Conservation (phyloP, 2,113 vertebrate genomes). For the Ctenodactylus gundi region DNA sequence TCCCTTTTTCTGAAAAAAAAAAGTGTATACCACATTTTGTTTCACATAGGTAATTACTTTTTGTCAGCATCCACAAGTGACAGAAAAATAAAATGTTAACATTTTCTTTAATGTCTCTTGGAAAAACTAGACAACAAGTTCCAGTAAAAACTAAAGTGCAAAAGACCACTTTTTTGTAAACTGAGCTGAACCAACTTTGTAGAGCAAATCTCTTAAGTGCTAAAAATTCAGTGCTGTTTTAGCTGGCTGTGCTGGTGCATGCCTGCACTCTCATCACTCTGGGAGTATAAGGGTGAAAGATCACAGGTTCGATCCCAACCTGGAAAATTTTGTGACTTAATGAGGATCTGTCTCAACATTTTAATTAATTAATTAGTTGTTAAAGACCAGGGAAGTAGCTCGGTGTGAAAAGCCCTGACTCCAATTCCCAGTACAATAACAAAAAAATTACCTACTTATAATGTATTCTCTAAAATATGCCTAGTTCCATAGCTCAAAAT, state of each 20-base stretch:
- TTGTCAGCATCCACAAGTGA: neutral
- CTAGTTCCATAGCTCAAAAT: neutral
- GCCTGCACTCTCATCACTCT: neutral
- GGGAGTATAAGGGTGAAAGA: neutral
- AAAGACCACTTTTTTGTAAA: neutral
- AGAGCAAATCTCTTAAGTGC: slow-evolving; percentile 2
- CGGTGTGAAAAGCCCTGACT: too few species aligned
- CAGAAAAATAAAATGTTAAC: neutral
- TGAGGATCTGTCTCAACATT: neutral
- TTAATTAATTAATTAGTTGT: too few species aligned
- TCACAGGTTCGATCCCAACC: neutral
- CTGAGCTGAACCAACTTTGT: neutral
- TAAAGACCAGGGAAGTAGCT: neutral
- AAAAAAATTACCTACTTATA: neutral
- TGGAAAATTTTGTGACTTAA: neutral
- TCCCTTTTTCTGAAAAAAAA: slow-evolving; percentile 9
- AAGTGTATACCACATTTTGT: neutral
- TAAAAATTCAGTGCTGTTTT: neutral
- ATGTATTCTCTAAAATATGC: neutral
- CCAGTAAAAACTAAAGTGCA: neutral
- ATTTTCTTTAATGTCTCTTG: slow-evolving; percentile 25
- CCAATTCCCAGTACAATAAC: too few species aligned
- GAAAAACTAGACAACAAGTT: neutral
- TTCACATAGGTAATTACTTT: neutral
- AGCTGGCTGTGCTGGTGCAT: neutral